phyloP scores from a whole-genome alignment of 2,797 vertebrate genomes.

The Netta rufina region DNA sequence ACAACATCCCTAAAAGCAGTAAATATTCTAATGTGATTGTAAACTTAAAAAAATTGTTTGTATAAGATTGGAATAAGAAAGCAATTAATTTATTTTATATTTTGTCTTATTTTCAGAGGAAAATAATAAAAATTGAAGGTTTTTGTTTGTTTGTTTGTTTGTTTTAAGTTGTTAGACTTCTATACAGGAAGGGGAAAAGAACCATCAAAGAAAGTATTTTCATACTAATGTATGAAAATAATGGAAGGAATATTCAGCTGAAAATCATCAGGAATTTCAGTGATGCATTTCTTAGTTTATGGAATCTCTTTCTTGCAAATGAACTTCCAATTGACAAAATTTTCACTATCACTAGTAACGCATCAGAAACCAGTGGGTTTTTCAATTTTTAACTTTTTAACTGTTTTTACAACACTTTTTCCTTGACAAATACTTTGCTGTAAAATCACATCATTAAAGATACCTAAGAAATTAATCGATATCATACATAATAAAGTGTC shows the following conservation, averaged over 20 bases:
- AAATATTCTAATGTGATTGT: background rate
- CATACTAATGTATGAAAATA: background rate
- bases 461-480: background rate
- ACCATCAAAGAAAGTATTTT: background rate
- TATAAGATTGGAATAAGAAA: background rate
- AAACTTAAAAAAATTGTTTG: background rate
- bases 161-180: background rate
- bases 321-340: background rate
- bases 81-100: background rate
- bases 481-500: background rate
- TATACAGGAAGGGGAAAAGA: background rate
- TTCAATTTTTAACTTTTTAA: too few relatives aligned
- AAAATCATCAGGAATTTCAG: background rate
- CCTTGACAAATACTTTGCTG: background rate
- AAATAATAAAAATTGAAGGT: background rate
- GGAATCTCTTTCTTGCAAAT: background rate
- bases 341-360: background rate
- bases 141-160: background rate
- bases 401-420: background rate
- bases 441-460: background rate
- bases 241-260: background rate
- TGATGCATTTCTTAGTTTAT: background rate
- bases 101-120: background rate
- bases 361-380: background rate
- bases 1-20: background rate